Percentiles rank a stretch among this genome's conserved stretches.
Evolutionary conservation across 2,888 invertebrate species (phyloP).

Genomic region (Tenthredo mesomela): DNA sequence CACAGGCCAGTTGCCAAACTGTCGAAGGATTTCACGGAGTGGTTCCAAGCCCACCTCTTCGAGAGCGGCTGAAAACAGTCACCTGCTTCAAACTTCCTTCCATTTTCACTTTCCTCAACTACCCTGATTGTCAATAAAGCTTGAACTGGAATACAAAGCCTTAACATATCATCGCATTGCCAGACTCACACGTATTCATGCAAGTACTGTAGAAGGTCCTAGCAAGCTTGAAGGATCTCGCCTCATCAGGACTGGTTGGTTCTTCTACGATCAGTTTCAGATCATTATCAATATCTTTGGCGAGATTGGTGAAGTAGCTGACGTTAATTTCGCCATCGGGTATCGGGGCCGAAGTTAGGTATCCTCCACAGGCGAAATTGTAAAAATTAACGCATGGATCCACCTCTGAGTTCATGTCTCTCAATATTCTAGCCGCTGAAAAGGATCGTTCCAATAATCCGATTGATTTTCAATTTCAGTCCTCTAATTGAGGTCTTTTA

Average conservation of each 20-base stretch:
- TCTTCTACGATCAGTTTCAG: slow-evolving; percentile 86
- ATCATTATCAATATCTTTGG: slow-evolving; percentile 87
- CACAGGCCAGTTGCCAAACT: slow-evolving; percentile 97
- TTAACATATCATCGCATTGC: neutral
- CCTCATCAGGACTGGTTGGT: slow-evolving; percentile 81
- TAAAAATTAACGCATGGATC: slow-evolving; percentile 93
- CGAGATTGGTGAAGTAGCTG: slow-evolving; percentile 88
- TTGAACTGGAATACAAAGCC: neutral
- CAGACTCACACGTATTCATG: slow-evolving; percentile 90
- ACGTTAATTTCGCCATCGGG: slow-evolving; percentile 91
- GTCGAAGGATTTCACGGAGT: slow-evolving; percentile 84
- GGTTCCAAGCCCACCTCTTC: slow-evolving; percentile 89
- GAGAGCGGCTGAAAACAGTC: slow-evolving; percentile 83
- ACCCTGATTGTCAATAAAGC: neutral
- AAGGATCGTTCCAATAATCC: slow-evolving; percentile 6
- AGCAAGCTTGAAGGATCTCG: slow-evolving; percentile 87
- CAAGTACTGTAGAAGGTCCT: slow-evolving; percentile 92
- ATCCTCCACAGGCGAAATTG: slow-evolving; percentile 88
- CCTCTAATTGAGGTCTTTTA: neutral
- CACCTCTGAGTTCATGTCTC: slow-evolving; percentile 85
- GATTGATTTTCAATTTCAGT: neutral
- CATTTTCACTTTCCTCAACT: neutral
- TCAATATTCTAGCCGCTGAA: slow-evolving; percentile 85
- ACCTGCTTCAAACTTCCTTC: neutral
- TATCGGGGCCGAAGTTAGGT: slow-evolving; percentile 85